Percentiles rank a stretch among this genome's conserved stretches.
These are phyloP conservation scores for Drosophila kanekoi DNA, from an alignment of 2,888 invertebrate genomes.

Conservation along the genomic window DNA sequence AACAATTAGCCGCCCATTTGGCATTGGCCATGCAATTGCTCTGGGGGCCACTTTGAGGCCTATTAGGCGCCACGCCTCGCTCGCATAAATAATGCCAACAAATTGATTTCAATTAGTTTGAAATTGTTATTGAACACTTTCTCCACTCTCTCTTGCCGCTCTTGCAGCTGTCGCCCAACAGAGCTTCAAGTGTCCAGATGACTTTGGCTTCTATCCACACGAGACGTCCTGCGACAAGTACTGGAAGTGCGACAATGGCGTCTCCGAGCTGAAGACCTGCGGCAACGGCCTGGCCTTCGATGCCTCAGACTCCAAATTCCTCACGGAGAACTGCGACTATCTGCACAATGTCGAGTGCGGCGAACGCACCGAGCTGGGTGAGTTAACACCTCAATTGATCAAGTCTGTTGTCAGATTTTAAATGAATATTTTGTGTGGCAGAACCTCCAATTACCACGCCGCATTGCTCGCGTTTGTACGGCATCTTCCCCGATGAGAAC, in stretches of 20 bases:
- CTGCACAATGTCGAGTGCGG: constrained; percentile 97
- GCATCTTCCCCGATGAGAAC: constrained; percentile 94
- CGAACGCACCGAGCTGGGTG: constrained; percentile 93
- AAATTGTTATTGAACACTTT: constrained; percentile 23
- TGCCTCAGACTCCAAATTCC: constrained; percentile 93
- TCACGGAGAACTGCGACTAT: constrained; percentile 98
- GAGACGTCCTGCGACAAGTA: constrained; percentile 96
- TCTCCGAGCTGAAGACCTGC: constrained; percentile 95
- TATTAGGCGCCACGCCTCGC: constrained; percentile 17
- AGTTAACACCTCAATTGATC: constrained; percentile 73
- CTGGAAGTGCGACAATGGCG: constrained; percentile 97
- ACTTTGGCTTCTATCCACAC: constrained; percentile 97
- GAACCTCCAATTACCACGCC: constrained; percentile 94
- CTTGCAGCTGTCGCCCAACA: constrained; percentile 91
- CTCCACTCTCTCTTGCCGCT: constrained; percentile 44
- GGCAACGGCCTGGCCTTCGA: constrained; percentile 97
- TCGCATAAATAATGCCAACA: constrained; percentile 43
- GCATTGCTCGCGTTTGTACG: constrained; percentile 94
- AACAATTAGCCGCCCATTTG: constrained; percentile 32
- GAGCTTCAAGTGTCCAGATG: constrained; percentile 96
- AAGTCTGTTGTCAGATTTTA: background rate
- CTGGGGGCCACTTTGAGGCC: constrained; percentile 20
- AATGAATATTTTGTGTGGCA: constrained; percentile 74
- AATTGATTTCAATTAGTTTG: constrained; percentile 49
- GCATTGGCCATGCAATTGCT: constrained; percentile 41